These are phyloP conservation scores for Prionace glauca DNA, from an alignment of 2,797 vertebrate genomes.

Conservation along the genomic window DNA sequence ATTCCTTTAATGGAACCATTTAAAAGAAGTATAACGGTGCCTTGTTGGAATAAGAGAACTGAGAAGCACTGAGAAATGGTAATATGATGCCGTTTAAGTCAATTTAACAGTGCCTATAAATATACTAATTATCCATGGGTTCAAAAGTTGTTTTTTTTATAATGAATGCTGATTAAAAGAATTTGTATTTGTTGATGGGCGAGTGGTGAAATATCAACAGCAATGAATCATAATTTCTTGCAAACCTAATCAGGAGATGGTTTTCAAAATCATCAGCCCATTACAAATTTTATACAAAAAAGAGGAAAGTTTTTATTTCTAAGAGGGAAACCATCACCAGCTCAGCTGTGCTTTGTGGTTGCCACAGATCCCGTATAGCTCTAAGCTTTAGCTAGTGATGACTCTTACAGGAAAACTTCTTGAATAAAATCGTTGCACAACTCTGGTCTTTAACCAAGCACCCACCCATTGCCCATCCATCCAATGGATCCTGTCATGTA, in stretches of 20 bases:
- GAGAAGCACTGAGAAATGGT: constrained; percentile 52
- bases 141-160: constrained; percentile 27
- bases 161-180: neutral
- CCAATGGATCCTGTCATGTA: neutral
- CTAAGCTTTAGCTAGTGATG: too few relatives aligned
- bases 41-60: constrained; percentile 79
- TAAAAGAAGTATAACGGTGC: constrained; percentile 77
- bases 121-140: constrained; percentile 40
- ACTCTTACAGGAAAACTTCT: neutral
- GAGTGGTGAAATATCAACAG: neutral
- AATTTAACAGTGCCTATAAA: constrained; percentile 54
- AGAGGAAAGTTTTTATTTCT: neutral
- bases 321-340: neutral
- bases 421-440: neutral
- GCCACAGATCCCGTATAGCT: neutral
- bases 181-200: neutral
- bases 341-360: neutral
- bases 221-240: neutral
- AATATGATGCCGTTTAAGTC: constrained; percentile 57
- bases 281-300: neutral
- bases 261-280: neutral
- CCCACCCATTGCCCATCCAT: neutral
- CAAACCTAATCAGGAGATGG: neutral
- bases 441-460: neutral
- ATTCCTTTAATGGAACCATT: constrained; percentile 77